These are phyloP conservation scores for Nipponacmea schrenckii DNA, from an alignment of 2,888 invertebrate genomes.

Conservation along the genomic window DNA sequence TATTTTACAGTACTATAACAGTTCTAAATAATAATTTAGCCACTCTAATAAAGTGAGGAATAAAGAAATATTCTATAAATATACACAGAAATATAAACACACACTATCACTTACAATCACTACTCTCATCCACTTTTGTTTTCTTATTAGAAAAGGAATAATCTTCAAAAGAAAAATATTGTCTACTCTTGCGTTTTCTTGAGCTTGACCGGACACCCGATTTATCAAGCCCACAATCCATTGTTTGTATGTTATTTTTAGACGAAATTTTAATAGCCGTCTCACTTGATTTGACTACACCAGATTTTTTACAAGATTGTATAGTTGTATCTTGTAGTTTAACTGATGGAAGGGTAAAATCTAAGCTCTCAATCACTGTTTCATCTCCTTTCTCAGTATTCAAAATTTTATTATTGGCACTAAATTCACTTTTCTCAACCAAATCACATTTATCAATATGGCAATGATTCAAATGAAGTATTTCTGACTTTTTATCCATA, in stretches of 20 bases:
- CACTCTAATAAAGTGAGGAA: constrained; percentile 3
- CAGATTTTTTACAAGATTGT: neutral
- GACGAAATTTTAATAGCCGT: neutral
- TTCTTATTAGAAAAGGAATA: constrained; percentile 50
- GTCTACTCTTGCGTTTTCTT: constrained; percentile 61
- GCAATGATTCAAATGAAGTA: neutral
- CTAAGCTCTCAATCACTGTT: neutral
- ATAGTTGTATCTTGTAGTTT: neutral
- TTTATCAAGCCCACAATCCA: neutral
- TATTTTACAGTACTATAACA: neutral
- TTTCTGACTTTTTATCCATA: neutral
- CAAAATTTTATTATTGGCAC: too few species aligned
- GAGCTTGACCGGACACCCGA: constrained; percentile 50
- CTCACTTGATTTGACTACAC: neutral
- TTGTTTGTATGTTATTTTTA: neutral
- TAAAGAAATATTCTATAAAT: neutral
- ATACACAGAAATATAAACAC: neutral
- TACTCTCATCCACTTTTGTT: constrained; percentile 12
- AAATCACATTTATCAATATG: neutral
- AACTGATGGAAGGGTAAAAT: neutral
- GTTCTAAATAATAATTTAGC: constrained; percentile 4
- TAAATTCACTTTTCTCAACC: too few species aligned
- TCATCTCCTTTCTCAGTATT: neutral
- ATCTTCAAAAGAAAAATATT: constrained; percentile 62
- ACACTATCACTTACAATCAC: neutral